Base-by-base conservation (phyloP, 2,113 vertebrate genomes). In the Rhinopomastus cyanomelas region DNA sequence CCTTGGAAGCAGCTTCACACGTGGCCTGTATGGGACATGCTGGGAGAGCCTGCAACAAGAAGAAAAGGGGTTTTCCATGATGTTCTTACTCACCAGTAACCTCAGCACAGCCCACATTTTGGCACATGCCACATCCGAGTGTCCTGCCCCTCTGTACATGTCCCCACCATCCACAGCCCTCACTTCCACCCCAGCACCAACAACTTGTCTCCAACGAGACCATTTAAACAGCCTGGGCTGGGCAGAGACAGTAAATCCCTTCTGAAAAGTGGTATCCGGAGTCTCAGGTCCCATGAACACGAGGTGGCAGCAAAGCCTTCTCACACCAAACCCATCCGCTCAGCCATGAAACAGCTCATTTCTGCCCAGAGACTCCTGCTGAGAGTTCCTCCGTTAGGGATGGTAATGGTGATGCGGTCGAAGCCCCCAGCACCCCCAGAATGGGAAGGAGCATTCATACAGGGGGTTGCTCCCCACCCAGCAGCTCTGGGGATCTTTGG, bases 21-120 rank as follows among this genome's bases (percentile, higher is more conserved):
- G 98, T 98, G 67, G 99, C 99, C 96, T 99, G 99, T 82, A 99
- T 99, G 62, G 99, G 99, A 92, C 99, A 99, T 1, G 98, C 98
- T 81, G 99, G 99, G 84, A 99, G 98, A 66, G 99, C 98, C 99
- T 99, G 92, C 39, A 88, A 85, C 19, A 32, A 49, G 37, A 91
- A 66, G 12, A 73, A 68, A 90, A n/a, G 16, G 62, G 3, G 15
- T 15, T 51, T 89, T 12, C 88, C 57, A 49, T 9, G 30, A 79
- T 7, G 51, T 22, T 21, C 26, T 53, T 19, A 65, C 34, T 44
- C 55, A 34, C 0, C 16, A 64, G 8, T n/a, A 42, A 74, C 21
- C 22, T n/a, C 23, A 55, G 27, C 2, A 3, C 29, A 44, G 7
- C 14, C 0, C 1, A 9, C 0, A 5, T 1, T 16, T n/a, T 5